phyloP scores from a whole-genome alignment of 2,113 vertebrate genomes.

The Cyprinus carpio region DNA sequence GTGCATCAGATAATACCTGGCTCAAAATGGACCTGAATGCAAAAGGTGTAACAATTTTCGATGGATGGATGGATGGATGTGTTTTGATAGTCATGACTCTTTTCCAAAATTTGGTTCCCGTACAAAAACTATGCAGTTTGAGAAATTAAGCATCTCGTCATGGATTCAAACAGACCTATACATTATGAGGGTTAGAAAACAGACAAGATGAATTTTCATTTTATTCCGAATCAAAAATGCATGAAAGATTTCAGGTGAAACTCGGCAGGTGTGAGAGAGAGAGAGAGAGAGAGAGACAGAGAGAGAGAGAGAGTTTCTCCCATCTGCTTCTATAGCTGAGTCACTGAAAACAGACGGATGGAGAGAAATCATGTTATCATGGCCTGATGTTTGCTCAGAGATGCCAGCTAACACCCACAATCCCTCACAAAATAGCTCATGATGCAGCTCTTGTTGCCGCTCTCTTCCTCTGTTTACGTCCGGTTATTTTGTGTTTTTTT shows the following conservation, averaged over 20 bases:
- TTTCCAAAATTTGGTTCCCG: too few species aligned
- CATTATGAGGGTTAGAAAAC: background rate
- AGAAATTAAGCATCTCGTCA: too few species aligned
- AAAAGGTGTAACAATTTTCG: too few species aligned
- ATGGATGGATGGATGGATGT: too few species aligned
- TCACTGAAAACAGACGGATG: conserved; percentile 19
- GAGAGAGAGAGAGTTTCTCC: background rate
- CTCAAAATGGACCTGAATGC: too few species aligned
- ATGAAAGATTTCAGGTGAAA: background rate
- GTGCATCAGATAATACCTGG: too few species aligned
- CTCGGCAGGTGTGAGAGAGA: background rate
- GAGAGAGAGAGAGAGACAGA: background rate
- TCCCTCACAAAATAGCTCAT: conserved; percentile 22
- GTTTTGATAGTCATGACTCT: too few species aligned
- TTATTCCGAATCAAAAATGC: background rate
- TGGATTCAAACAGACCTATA: too few species aligned
- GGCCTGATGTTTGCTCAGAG: conserved; percentile 44
- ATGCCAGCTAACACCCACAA: conserved; percentile 45
- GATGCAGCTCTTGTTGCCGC: conserved; percentile 41
- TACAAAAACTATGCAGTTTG: too few species aligned
- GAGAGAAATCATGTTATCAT: conserved; percentile 14
- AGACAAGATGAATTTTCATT: background rate
- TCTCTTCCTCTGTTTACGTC: conserved; percentile 17
- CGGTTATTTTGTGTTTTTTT: conserved; percentile 52
- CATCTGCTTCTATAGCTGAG: conserved; percentile 15